phyloP scores from a whole-genome alignment of 2,113 vertebrate species.

The Fulica atra region DNA sequence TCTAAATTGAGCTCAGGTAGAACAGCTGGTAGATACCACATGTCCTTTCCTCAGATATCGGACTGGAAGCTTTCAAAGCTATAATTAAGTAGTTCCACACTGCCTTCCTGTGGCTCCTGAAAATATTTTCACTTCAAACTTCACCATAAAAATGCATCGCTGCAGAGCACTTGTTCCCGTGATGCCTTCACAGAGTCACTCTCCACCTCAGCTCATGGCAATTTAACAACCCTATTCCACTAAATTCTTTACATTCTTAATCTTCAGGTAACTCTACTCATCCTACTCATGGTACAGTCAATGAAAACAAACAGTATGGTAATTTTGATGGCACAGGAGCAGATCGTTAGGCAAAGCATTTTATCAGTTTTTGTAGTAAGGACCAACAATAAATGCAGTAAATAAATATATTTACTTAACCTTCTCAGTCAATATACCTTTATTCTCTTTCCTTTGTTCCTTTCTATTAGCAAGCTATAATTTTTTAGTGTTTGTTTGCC shows the following conservation, averaged over 20 bases:
- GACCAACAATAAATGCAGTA: background rate
- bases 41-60: rapidly evolving
- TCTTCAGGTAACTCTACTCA: background rate
- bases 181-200: background rate
- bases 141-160: background rate
- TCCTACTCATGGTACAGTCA: background rate
- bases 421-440: background rate
- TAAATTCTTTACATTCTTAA: background rate
- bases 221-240: background rate
- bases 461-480: background rate
- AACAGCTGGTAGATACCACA: background rate
- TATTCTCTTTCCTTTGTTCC: background rate
- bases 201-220: background rate
- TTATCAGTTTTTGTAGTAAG: background rate
- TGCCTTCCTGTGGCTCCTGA: constrained; percentile 51
- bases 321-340: background rate
- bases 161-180: background rate
- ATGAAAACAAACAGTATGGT: background rate
- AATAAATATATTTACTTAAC: background rate
- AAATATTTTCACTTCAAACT: constrained; percentile 11
- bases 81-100: constrained; percentile 2
- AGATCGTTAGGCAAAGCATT: background rate
- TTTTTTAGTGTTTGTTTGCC: background rate
- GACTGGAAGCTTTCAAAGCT: background rate
- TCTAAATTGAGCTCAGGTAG: background rate